Conservation (phyloP, 1,140 invertebrate genomes). For the Drosophila guanche region DNA sequence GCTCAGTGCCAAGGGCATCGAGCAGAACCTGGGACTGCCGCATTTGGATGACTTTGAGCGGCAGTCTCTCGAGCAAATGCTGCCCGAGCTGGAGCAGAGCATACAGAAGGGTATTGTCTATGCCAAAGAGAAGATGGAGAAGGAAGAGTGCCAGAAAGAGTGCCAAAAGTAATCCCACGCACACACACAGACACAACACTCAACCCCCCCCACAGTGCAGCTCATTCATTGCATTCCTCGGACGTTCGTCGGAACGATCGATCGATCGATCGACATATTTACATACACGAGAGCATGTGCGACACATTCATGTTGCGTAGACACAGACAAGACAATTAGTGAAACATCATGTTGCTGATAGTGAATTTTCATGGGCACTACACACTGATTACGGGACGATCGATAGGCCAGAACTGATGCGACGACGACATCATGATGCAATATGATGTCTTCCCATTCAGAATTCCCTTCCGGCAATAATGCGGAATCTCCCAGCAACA, state of each 20-base stretch:
- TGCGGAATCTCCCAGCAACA: background rate
- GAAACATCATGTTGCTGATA: slow-evolving; percentile 67
- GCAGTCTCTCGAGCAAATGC: slow-evolving; percentile 91
- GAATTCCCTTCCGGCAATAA: slow-evolving; percentile 43
- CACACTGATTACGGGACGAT: slow-evolving; percentile 50
- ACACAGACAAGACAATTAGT: slow-evolving; percentile 41
- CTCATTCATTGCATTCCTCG: slow-evolving; percentile 10
- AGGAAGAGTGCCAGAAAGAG: too few species aligned
- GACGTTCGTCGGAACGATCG: slow-evolving; percentile 9
- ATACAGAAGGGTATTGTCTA: slow-evolving; percentile 68
- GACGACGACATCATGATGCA: slow-evolving; percentile 25
- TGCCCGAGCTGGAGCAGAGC: slow-evolving; percentile 94
- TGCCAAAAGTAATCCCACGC: too few species aligned
- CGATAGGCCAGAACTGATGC: slow-evolving; percentile 5
- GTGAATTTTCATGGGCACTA: slow-evolving; percentile 47
- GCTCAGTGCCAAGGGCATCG: slow-evolving; percentile 95
- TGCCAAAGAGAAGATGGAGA: slow-evolving; percentile 94
- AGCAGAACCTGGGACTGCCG: slow-evolving; percentile 96
- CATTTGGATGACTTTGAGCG: slow-evolving; percentile 93
- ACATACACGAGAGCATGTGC: background rate
- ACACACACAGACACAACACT: too few species aligned
- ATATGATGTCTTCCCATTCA: slow-evolving; percentile 17
- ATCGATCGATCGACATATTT: slow-evolving; percentile 3
- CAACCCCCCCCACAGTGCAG: too few species aligned
- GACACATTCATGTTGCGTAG: slow-evolving; percentile 44